A percentile compares a stretch with the other conserved stretches of the same genome.
Conservation (phyloP, 2,888 invertebrate species). For the Eristalis pertinax region DNA sequence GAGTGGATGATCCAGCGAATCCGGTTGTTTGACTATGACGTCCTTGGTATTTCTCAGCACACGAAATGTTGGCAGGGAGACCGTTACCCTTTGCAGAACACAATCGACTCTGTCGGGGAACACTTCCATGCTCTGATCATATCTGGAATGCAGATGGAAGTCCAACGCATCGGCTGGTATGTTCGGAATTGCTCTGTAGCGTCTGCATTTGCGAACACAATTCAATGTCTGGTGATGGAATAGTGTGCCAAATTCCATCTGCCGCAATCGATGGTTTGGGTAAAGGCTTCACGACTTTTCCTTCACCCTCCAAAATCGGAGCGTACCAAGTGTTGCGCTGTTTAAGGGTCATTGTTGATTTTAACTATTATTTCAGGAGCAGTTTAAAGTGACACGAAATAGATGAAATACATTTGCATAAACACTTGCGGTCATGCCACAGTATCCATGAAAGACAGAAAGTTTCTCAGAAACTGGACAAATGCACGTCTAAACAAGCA, state of each 20-base stretch:
- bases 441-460: too few relatives aligned
- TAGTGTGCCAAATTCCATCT: constrained; percentile 78
- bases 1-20: constrained; percentile 81
- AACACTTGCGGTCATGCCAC: too few relatives aligned
- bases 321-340: constrained; percentile 77
- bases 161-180: constrained; percentile 87
- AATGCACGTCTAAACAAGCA: too few relatives aligned
- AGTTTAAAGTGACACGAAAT: background rate
- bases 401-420: background rate
- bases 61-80: constrained; percentile 86
- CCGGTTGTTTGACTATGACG: constrained; percentile 78
- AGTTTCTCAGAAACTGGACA: too few relatives aligned
- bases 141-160: constrained; percentile 85
- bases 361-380: background rate
- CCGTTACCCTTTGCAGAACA: constrained; percentile 86
- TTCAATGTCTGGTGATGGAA: constrained; percentile 83
- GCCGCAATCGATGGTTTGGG: constrained; percentile 73
- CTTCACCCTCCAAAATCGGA: constrained; percentile 82
- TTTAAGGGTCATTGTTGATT: constrained; percentile 68
- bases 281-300: constrained; percentile 80
- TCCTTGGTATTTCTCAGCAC: constrained; percentile 85
- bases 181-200: constrained; percentile 77
- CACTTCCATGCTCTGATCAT: constrained; percentile 85
- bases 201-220: constrained; percentile 82
- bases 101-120: constrained; percentile 86